Evolutionary conservation across 2,797 vertebrate species (phyloP).

Genomic region (Dicrostonyx torquatus): DNA sequence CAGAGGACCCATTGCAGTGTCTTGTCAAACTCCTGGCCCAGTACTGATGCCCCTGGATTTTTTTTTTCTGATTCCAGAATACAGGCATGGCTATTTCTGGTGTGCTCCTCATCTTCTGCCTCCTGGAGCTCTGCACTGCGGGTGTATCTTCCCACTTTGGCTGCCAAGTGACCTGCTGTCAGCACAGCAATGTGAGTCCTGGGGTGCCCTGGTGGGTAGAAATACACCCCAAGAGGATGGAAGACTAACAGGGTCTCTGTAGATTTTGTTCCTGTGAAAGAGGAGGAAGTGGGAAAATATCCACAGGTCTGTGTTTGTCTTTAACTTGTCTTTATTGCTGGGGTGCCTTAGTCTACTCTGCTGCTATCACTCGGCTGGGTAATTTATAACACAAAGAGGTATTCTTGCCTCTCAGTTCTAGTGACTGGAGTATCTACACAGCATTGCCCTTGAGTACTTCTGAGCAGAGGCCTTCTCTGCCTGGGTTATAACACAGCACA

Average conservation of each 20-base stretch:
- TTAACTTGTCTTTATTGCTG: not conserved
- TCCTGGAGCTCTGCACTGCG: conserved; percentile 18
- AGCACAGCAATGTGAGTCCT: conserved; percentile 22
- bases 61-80: not conserved
- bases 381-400: not conserved
- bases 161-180: not conserved
- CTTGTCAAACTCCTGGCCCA: accelerated
- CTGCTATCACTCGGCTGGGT: not conserved
- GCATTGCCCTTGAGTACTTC: not conserved
- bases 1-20: not conserved
- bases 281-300: not conserved
- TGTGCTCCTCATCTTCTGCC: conserved; percentile 17
- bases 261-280: not conserved
- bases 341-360: not conserved
- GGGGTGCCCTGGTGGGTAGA: not conserved
- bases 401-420: not conserved
- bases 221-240: not conserved
- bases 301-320: not conserved
- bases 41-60: not conserved
- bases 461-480: not conserved
- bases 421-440: not conserved
- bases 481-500: not conserved
- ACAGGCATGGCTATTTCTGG: not conserved
- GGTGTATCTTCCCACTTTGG: not conserved
- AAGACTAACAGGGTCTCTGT: not conserved